A percentile compares a stretch with the other conserved stretches of the same genome.
phyloP scores from a whole-genome alignment of 1,140 invertebrate species.

The Zaprionus gabonicus region DNA sequence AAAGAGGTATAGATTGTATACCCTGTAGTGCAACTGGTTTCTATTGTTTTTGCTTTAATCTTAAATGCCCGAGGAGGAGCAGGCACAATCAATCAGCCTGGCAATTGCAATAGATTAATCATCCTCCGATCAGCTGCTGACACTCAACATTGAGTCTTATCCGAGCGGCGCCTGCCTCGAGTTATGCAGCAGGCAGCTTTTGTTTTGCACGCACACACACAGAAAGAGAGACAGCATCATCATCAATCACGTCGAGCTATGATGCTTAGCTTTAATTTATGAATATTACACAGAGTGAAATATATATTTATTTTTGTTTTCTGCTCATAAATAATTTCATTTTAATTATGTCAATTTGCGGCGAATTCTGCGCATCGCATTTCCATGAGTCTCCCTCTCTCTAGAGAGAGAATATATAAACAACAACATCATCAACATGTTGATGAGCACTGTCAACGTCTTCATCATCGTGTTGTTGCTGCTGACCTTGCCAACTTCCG shows the following conservation, averaged over 20 bases:
- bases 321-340: constrained; percentile 67
- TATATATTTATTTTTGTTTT: neutral
- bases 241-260: constrained; percentile 62
- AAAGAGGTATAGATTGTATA: neutral
- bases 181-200: constrained; percentile 57
- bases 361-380: constrained; percentile 30
- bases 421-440: constrained; percentile 34
- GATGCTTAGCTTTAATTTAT: constrained; percentile 61
- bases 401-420: neutral
- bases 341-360: constrained; percentile 77
- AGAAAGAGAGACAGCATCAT: neutral
- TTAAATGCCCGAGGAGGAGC: neutral
- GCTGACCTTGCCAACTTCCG: constrained; percentile 71
- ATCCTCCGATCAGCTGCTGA: constrained; percentile 66
- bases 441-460: too few species aligned
- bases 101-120: constrained; percentile 66
- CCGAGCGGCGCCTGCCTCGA: constrained; percentile 20
- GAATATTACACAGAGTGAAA: constrained; percentile 51
- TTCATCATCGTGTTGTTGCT: neutral
- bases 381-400: constrained; percentile 23
- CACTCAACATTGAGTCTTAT: constrained; percentile 40
- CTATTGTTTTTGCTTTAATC: constrained; percentile 19
- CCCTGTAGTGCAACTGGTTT: neutral
- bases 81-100: constrained; percentile 59
- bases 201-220: constrained; percentile 13